Evolutionary conservation across 2,113 vertebrate genomes (phyloP).

Genomic region (Pituophis catenifer): DNA sequence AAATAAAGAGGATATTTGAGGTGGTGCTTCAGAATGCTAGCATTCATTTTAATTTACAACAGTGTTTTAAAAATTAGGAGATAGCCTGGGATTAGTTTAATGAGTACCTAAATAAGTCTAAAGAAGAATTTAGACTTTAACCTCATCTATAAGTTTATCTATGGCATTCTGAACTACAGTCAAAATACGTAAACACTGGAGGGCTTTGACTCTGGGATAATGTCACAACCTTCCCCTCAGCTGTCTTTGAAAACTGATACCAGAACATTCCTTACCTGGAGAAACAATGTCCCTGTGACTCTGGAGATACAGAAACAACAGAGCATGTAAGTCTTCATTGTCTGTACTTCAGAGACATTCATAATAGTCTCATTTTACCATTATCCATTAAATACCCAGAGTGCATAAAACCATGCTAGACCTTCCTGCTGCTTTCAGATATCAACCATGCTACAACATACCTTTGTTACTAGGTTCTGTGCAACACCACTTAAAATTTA

Average conservation of each 20-base stretch:
- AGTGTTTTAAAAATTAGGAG: neutral
- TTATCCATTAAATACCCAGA: neutral
- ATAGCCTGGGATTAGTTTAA: neutral
- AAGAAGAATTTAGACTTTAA: neutral
- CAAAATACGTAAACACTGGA: neutral
- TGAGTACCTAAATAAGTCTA: neutral
- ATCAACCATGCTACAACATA: neutral
- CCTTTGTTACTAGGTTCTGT: neutral
- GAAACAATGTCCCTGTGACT: neutral
- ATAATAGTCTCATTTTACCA: neutral
- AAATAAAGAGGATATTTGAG: neutral
- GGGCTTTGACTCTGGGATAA: neutral
- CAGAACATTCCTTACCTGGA: neutral
- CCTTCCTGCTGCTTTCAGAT: neutral
- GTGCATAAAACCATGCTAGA: neutral
- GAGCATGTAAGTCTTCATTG: neutral
- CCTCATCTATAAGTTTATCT: neutral
- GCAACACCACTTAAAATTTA: neutral
- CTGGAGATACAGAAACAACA: neutral
- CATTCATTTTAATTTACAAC: neutral
- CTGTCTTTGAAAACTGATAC: neutral
- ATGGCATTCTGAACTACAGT: neutral
- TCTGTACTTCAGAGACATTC: neutral
- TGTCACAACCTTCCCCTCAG: neutral
- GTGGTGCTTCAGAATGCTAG: neutral